Conservation (phyloP, 2,888 invertebrate species). For the Drosophila suboccidentalis region DNA sequence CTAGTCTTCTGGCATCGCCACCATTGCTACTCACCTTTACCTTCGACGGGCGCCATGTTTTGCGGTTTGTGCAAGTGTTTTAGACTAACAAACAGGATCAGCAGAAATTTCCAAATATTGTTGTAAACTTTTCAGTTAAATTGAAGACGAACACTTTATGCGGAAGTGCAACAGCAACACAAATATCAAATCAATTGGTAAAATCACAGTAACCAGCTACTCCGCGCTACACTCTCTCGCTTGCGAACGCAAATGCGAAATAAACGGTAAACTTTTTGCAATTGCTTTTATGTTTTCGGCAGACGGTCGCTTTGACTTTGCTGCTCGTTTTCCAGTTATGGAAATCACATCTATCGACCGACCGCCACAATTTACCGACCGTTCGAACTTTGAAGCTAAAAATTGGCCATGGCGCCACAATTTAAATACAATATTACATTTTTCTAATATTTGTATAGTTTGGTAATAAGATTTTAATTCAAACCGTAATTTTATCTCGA, state of each 20-base stretch:
- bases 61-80: constrained; percentile 54
- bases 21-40: constrained; percentile 58
- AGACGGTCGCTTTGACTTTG: constrained; percentile 48
- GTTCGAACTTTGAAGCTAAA: neutral
- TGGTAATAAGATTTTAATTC: too few relatives aligned
- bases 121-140: constrained; percentile 17
- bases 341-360: constrained; percentile 29
- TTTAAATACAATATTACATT: neutral
- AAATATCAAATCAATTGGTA: constrained; percentile 23
- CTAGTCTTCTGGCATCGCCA: constrained; percentile 23
- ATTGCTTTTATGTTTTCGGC: constrained; percentile 64
- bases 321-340: constrained; percentile 46
- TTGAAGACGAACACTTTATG: constrained; percentile 21
- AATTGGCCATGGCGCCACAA: neutral
- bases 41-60: constrained; percentile 73
- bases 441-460: neutral
- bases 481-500: too few relatives aligned
- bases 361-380: neutral
- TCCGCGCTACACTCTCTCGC: constrained; percentile 49
- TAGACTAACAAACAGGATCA: constrained; percentile 58
- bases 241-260: constrained; percentile 69
- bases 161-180: constrained; percentile 21
- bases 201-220: constrained; percentile 6
- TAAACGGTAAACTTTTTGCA: constrained; percentile 68
- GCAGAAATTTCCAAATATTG: constrained; percentile 42